phyloP scores from a whole-genome alignment of 2,113 vertebrate species.

The Neopipo cinnamomea region DNA sequence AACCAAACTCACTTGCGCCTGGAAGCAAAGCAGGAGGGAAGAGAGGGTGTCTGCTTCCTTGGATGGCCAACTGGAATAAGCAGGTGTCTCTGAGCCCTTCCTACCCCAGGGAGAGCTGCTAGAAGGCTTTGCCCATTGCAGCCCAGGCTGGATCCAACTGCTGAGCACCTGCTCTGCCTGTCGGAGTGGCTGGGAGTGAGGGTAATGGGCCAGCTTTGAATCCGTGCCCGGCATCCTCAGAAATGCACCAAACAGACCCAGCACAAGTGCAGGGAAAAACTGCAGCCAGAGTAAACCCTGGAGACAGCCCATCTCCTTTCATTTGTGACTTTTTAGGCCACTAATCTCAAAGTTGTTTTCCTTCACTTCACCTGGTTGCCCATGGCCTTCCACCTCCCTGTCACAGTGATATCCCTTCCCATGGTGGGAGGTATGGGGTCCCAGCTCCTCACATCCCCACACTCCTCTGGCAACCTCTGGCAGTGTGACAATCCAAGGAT shows the following conservation, averaged over 20 bases:
- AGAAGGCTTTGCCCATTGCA: slow-evolving; percentile 24
- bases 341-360: background rate
- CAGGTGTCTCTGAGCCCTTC: slow-evolving; percentile 43
- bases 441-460: background rate
- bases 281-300: background rate
- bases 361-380: background rate
- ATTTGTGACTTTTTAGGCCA: background rate
- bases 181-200: background rate
- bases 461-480: background rate
- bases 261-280: background rate
- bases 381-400: background rate
- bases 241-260: background rate
- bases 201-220: background rate
- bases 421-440: background rate
- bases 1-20: slow-evolving; percentile 15
- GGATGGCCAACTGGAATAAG: slow-evolving; percentile 18
- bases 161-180: slow-evolving; percentile 28
- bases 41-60: slow-evolving; percentile 14
- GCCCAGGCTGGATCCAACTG: background rate
- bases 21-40: slow-evolving; percentile 14
- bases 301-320: background rate
- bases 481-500: background rate
- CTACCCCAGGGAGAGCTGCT: background rate
- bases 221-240: background rate
- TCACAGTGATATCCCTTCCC: background rate